phyloP scores from a whole-genome alignment of 2,113 vertebrate species.

The Rhinopomastus cyanomelas region DNA sequence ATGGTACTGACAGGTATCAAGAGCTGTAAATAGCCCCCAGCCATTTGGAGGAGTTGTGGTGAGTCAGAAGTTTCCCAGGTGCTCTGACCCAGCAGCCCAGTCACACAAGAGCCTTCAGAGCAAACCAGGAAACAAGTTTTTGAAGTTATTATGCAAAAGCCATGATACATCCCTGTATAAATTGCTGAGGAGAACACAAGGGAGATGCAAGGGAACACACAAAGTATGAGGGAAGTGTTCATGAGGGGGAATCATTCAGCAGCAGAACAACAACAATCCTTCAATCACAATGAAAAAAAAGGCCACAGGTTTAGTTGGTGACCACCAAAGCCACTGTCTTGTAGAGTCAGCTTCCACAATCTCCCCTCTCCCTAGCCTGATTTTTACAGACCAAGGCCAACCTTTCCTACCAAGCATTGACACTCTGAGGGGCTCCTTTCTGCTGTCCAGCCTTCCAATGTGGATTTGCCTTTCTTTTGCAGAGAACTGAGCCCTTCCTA shows the following conservation, averaged over 20 bases:
- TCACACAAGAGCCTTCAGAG: neutral
- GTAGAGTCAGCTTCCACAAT: neutral
- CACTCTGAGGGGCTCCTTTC: neutral
- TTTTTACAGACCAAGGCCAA: neutral
- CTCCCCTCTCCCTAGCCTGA: neutral
- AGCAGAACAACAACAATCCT: neutral
- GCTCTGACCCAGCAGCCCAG: neutral
- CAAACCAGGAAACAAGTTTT: neutral
- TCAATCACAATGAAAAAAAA: neutral
- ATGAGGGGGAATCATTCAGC: constrained; percentile 1
- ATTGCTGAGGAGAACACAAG: neutral
- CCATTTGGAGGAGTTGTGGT: neutral
- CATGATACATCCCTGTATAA: neutral
- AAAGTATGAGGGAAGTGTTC: constrained; percentile 4
- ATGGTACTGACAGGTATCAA: neutral
- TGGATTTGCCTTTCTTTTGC: neutral
- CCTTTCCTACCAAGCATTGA: neutral
- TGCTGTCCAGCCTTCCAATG: neutral
- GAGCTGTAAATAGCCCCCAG: neutral
- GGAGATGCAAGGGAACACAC: neutral
- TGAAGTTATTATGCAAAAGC: neutral
- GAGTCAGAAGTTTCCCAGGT: neutral
- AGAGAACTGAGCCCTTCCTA: neutral
- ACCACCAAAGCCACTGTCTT: neutral
- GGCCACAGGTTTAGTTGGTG: neutral